A percentile compares a stretch with the other conserved stretches of the same genome.
Evolutionary conservation across 35 echinoderm and acorn worm genomes (phyloP).

Genomic region (Nesometra sesokonis): DNA sequence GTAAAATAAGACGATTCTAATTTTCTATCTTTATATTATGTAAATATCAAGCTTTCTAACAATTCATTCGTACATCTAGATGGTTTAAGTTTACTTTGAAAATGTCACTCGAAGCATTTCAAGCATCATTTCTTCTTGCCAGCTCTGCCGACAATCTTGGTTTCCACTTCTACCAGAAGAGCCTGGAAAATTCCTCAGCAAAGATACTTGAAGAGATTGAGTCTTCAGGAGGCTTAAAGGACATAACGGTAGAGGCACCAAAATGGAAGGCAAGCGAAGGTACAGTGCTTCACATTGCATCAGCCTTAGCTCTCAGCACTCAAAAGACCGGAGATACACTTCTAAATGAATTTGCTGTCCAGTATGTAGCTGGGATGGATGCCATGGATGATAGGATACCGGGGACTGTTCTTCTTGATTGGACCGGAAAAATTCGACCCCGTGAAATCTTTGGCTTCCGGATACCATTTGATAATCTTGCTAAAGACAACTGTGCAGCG

Average conservation of each 20-base stretch:
- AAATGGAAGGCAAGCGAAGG: slow-evolving; percentile 50
- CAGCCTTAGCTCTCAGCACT: slow-evolving; percentile 58
- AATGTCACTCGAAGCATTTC: slow-evolving; percentile 81
- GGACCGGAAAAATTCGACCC: slow-evolving; percentile 43
- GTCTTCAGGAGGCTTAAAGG: not conserved
- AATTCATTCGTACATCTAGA: not conserved
- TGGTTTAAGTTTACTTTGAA: not conserved
- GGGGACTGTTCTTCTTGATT: slow-evolving; percentile 41
- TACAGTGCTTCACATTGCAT: slow-evolving; percentile 43
- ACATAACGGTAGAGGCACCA: slow-evolving; percentile 12
- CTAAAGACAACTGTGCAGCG: slow-evolving; percentile 39
- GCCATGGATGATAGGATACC: slow-evolving; percentile 46
- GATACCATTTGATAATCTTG: slow-evolving; percentile 35
- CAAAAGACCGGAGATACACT: slow-evolving; percentile 37
- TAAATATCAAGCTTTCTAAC: not conserved
- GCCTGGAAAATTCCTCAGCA: not conserved
- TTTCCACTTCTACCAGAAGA: slow-evolving; percentile 6
- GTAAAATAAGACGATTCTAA: too few species aligned
- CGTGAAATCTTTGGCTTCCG: slow-evolving; percentile 36
- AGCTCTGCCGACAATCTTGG: slow-evolving; percentile 37
- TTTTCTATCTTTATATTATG: not conserved
- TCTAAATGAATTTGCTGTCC: slow-evolving; percentile 53
- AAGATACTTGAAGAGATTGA: slow-evolving; percentile 4
- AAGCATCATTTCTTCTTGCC: slow-evolving; percentile 57
- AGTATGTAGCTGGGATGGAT: slow-evolving; percentile 70